phyloP scores from a whole-genome alignment of 2,888 invertebrate species.

The Apodemia zela region DNA sequence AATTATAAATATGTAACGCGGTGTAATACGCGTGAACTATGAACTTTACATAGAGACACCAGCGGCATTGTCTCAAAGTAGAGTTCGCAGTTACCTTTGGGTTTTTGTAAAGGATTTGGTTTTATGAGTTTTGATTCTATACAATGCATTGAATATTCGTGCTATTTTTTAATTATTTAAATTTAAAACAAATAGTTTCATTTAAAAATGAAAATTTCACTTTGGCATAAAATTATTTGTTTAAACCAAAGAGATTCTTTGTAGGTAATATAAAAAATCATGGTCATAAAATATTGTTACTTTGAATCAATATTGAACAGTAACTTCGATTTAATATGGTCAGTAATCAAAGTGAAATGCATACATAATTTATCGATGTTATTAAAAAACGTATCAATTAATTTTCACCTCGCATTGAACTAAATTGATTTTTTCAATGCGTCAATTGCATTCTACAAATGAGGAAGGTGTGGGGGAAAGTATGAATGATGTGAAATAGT shows the following conservation, averaged over 20 bases:
- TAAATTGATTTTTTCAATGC: constrained; percentile 13
- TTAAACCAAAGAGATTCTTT: background rate
- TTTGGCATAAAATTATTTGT: background rate
- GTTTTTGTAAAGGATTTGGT: too few relatives aligned
- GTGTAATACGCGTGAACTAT: too few relatives aligned
- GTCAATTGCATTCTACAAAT: constrained; percentile 6
- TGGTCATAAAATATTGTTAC: background rate
- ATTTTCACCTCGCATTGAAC: constrained; percentile 11
- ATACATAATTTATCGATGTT: constrained; percentile 13
- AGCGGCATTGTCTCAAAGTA: background rate
- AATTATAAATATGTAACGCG: too few relatives aligned
- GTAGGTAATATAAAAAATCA: background rate
- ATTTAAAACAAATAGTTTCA: background rate
- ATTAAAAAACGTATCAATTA: constrained; percentile 17
- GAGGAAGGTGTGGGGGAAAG: constrained; percentile 4
- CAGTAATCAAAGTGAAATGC: constrained; percentile 13
- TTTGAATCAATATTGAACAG: constrained; percentile 7
- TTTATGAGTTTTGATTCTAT: too few relatives aligned
- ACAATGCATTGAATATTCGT: too few relatives aligned
- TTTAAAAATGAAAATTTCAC: background rate
- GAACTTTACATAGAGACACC: too few relatives aligned
- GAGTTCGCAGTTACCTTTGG: background rate
- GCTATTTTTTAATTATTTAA: background rate
- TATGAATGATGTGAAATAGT: background rate
- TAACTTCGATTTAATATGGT: constrained; percentile 12